Base-by-base conservation (phyloP, 2,888 invertebrate species). In the Heliconius erato region DNA sequence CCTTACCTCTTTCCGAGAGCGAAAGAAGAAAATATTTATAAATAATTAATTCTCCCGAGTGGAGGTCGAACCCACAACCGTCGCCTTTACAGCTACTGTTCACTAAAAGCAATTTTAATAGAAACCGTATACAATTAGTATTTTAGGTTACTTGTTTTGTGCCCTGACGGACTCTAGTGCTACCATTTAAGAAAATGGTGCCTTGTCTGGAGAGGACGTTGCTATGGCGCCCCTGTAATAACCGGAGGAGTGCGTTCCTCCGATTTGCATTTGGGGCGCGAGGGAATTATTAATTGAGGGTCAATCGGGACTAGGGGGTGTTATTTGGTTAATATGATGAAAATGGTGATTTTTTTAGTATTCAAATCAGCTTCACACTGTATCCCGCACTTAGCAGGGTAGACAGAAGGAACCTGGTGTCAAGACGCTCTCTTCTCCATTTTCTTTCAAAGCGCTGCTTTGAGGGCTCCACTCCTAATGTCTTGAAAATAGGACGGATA, bases 81-180 rank as follows among this genome's bases (percentile, higher is more conserved):
- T 19, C 54, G 54, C 44, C 12, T 14, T 49, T 14, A 49, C 44
- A 49, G 4, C 0, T 54, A 19, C 54, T 54, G 19, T 19, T 74
- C 49, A 72, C 14, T 65, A 59, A 67, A 28, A 26, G 9, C 14
- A 69, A 44, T n/a, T 54, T 19, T 71, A 40, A 11, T 40, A 71
- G 28, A 35, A 69, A 40, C 11, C 7, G 0, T 6, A 40, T n/a
- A 72, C n/a, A 26, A 26, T 26, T n/a, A 44, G 12, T 40, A 19
- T 7, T 9, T 28, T 19, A 59, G 23, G n/a, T 40, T 49, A 14
- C 35, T 78, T 59, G 16, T 59, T 59, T 12, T 94, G 95, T 95
- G 80, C 89, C 95, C 95, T 93, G 88, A 92, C 94, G 91, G 90
- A 95, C 91, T 96, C 95, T 95, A 91, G 93, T 90, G 90, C 95